Conservation (phyloP, 2,797 vertebrate species). For the Loris lydekkerianus region DNA sequence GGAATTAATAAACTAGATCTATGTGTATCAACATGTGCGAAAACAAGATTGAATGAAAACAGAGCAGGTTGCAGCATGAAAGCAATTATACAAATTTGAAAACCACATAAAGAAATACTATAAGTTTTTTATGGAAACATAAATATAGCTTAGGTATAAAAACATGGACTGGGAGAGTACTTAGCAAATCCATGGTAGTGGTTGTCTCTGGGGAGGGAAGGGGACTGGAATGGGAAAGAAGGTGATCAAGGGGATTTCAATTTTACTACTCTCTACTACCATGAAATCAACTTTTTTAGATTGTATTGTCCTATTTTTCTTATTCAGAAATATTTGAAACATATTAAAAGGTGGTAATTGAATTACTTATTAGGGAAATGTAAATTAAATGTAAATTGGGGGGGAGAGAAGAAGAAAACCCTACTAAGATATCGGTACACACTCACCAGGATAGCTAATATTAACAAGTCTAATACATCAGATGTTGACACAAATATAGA, state of each 20-base stretch:
- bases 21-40: conserved; percentile 3
- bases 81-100: conserved; percentile 36
- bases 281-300: too few relatives aligned
- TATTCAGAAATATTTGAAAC: not conserved
- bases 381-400: conserved; percentile 8
- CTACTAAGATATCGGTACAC: not conserved
- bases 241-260: not conserved
- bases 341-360: not conserved
- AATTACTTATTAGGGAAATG: conserved; percentile 17
- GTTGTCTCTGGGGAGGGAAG: not conserved
- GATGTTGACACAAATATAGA: not conserved
- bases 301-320: not conserved
- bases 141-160: conserved; percentile 17
- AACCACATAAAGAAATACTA: not conserved
- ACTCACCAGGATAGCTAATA: not conserved
- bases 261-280: not conserved
- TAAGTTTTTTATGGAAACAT: conserved; percentile 18
- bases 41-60: conserved; percentile 51
- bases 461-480: not conserved
- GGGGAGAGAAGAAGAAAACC: not conserved
- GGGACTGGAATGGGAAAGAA: not conserved
- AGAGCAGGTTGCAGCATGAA: conserved; percentile 42
- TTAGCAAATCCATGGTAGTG: not conserved
- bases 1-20: not conserved
- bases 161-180: not conserved